These are phyloP conservation scores for Melopsittacus undulatus DNA, from an alignment of 2,797 vertebrate species.

Conservation along the genomic window DNA sequence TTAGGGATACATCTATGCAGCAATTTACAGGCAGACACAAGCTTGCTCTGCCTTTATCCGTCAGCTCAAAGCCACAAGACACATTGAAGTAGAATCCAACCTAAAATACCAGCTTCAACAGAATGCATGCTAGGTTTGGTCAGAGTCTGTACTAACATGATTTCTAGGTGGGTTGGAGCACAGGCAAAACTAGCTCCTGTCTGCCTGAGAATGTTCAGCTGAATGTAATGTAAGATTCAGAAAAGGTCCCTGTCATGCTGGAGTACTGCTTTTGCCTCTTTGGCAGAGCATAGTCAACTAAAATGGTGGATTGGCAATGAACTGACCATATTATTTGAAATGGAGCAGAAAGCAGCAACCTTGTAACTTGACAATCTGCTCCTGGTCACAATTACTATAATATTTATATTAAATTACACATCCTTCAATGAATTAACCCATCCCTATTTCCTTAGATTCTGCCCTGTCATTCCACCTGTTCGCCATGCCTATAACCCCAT, in stretches of 20 bases:
- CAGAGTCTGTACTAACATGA: neutral
- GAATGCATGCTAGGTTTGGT: accelerated
- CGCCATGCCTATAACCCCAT: neutral
- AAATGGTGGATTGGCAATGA: neutral
- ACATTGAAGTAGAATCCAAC: accelerated
- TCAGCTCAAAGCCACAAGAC: neutral
- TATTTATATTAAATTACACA: neutral
- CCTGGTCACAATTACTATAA: neutral
- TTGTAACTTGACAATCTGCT: neutral
- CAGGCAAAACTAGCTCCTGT: accelerated
- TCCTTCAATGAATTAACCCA: neutral
- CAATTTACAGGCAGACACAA: neutral
- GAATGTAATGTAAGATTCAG: neutral
- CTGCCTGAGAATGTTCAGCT: neutral
- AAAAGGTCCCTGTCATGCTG: neutral
- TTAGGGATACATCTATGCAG: neutral
- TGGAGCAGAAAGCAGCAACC: neutral
- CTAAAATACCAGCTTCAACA: neutral
- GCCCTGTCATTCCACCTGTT: neutral
- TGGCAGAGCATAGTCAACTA: accelerated
- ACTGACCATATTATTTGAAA: neutral
- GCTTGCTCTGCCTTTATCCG: neutral
- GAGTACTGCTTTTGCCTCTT: neutral
- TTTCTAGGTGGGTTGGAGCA: neutral
- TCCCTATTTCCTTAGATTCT: neutral